These are phyloP conservation scores for Hypercompe scribonia DNA, from an alignment of 2,888 invertebrate species.

Conservation along the genomic window DNA sequence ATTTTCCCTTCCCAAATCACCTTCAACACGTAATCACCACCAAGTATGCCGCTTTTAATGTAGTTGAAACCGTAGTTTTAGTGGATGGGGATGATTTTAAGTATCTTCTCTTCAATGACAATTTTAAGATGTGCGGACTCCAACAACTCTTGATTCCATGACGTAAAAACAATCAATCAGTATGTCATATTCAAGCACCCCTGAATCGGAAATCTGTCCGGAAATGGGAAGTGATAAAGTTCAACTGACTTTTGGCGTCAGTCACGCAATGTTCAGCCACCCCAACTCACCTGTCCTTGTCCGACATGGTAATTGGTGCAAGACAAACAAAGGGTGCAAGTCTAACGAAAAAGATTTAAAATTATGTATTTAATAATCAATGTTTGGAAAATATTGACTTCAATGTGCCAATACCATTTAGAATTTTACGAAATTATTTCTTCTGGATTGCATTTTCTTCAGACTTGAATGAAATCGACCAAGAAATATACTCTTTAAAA, in stretches of 20 bases:
- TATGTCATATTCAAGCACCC: conserved; percentile 43
- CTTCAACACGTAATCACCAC: too few species aligned
- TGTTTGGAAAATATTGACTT: too few species aligned
- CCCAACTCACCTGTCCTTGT: conserved; percentile 64
- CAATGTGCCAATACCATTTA: too few species aligned
- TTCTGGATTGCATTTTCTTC: too few species aligned
- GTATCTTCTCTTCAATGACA: background rate
- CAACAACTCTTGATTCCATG: background rate
- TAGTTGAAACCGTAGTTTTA: too few species aligned
- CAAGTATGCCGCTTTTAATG: too few species aligned
- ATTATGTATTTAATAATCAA: background rate
- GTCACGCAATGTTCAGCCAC: conserved; percentile 69
- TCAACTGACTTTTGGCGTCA: conserved; percentile 79
- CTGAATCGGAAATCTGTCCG: conserved; percentile 71
- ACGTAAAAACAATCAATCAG: conserved; percentile 24
- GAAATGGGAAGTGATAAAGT: conserved; percentile 84
- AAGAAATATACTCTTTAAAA: too few species aligned
- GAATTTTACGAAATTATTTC: too few species aligned
- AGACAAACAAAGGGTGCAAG: conserved; percentile 58
- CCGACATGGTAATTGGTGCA: conserved; percentile 64
- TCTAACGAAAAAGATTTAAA: background rate
- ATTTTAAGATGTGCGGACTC: background rate
- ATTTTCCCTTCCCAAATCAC: too few species aligned
- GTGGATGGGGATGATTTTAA: too few species aligned
- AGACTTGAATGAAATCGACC: too few species aligned